phyloP scores from a whole-genome alignment of 1,140 invertebrate species.

The Leptestheria dahalacensis region DNA sequence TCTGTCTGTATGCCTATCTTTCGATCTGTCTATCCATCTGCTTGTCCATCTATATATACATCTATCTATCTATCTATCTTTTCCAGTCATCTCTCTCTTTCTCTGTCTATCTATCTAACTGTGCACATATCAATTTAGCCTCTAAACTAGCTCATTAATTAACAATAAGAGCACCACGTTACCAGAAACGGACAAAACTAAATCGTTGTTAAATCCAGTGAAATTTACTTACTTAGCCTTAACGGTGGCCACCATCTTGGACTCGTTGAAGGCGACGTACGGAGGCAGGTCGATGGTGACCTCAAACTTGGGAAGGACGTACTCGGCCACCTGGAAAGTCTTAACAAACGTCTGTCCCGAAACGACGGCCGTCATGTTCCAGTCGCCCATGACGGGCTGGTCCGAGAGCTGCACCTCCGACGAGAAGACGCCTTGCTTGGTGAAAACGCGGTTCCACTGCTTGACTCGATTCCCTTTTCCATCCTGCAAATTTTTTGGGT shows the following conservation, averaged over 20 bases:
- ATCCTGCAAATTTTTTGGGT: conserved; percentile 36
- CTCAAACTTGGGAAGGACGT: conserved; percentile 83
- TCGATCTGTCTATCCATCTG: no score
- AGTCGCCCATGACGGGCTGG: conserved; percentile 77
- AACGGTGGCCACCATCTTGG: conserved; percentile 55
- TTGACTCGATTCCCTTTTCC: conserved; percentile 64
- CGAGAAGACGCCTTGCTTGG: conserved; percentile 58
- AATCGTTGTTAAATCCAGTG: conserved; percentile 22
- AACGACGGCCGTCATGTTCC: conserved; percentile 57
- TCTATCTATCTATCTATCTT: no score
- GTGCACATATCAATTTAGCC: neutral
- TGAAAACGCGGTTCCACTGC: conserved; percentile 50
- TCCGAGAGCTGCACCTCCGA: conserved; percentile 62
- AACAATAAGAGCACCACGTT: neutral
- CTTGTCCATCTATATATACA: no score
- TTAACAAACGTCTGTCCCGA: conserved; percentile 49
- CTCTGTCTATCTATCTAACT: no score
- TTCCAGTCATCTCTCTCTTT: no score
- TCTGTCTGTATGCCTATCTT: no score
- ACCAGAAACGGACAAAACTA: neutral
- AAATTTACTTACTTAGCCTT: conserved; percentile 78
- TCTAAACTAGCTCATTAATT: neutral
- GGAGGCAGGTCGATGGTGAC: conserved; percentile 62
- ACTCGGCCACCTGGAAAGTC: conserved; percentile 68
- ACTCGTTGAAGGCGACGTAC: conserved; percentile 63